Evolutionary conservation across 2,113 vertebrate genomes (phyloP).

Genomic region (Podocnemis expansa): DNA sequence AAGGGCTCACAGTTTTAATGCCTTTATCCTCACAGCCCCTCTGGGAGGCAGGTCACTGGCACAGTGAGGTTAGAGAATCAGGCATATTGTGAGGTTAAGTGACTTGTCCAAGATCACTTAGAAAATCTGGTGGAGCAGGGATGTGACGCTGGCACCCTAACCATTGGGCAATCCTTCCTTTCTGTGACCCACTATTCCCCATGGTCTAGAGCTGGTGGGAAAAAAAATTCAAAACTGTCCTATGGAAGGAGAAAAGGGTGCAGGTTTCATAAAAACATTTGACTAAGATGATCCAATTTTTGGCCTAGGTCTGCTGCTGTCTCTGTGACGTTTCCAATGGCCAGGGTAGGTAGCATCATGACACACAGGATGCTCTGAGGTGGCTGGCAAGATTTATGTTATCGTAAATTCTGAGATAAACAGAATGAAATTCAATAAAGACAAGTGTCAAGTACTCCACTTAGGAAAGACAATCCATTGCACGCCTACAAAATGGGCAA

Average conservation of each 20-base stretch:
- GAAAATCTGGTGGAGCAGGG: not conserved
- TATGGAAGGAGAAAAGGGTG: not conserved
- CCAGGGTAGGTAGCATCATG: not conserved
- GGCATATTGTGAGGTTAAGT: not conserved
- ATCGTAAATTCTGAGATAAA: not conserved
- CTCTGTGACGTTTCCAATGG: not conserved
- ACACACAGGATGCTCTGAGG: too few species aligned
- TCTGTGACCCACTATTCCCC: not conserved
- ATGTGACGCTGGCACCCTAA: not conserved
- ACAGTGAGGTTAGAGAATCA: not conserved
- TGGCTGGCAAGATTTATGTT: not conserved
- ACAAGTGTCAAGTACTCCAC: too few species aligned
- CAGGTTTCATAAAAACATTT: not conserved
- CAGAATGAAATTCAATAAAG: too few species aligned
- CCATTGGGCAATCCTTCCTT: not conserved
- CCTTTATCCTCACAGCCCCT: not conserved
- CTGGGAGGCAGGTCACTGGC: not conserved
- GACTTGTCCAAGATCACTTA: not conserved
- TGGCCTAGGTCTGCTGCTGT: not conserved
- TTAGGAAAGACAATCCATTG: too few species aligned
- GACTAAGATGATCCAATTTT: not conserved
- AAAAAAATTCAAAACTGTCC: not conserved
- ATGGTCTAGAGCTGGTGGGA: not conserved
- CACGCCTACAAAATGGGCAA: too few species aligned
- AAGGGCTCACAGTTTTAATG: not conserved